Base-by-base conservation (phyloP, 2,113 vertebrate species). In the Syngnathus scovelli region DNA sequence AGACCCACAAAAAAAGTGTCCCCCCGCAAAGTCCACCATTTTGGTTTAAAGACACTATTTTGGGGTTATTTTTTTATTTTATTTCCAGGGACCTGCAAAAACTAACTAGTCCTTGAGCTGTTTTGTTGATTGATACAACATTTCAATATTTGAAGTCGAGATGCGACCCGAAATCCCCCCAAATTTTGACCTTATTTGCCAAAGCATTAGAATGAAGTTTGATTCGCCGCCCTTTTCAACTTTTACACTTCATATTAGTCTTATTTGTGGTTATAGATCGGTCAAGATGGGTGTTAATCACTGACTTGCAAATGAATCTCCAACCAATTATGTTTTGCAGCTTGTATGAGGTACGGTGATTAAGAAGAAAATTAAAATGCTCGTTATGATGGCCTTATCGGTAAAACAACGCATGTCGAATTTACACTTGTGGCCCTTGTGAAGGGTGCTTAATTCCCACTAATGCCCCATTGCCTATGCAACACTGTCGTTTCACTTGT, bases 381-480 rank as follows among this genome's bases (percentile, higher is more conserved):
- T 96, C 92, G 95, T 95, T 95, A 96, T 91, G 92, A 94, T 93
- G 90, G 90, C 89, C 90, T 93, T 91, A 91, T 96, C 81, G 93
- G 96, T 97, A 95, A 92, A 86, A 83, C 15, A 66, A 86, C 66
- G 85, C 86, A 79, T 83, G 88, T 88, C 85, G 90, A 93, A 92
- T 93, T 94, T 94, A 91, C 90, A 92, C 91, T 93, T 88, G 85
- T 89, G 91, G 93, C 94, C 93, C 92, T 91, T 92, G 90, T 90
- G 90, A 92, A 92, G 89, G 88, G 90, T 84, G 88, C 92, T 89
- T 96, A 97, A 99, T 99, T 95, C 94, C 91, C 88, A 92, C 94
- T 99, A 99, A 99, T 99, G 90, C 76, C 92, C 94, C 93, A 98
- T 98, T 91, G 90, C 88, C 91, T 91, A 99, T 98, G 97, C 96